Base-by-base conservation (phyloP, 2,113 vertebrate species). In the Embiotoca jacksoni region DNA sequence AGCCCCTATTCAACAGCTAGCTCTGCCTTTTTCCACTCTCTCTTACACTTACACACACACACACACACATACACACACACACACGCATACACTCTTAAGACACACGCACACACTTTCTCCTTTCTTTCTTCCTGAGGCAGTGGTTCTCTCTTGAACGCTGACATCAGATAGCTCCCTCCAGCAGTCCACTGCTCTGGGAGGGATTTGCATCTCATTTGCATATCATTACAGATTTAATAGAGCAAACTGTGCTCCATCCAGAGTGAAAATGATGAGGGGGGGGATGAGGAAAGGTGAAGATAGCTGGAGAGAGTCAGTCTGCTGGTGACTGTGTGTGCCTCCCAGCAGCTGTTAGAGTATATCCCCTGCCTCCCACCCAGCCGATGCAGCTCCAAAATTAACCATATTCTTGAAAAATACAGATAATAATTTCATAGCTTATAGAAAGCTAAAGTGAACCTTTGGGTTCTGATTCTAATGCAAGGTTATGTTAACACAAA, bases 141-240 rank as follows among this genome's bases (percentile, higher is more conserved):
- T 75, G 89, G 58, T 82, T 80, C 80, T 88, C 78, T 91, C 82
- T 83, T 89, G 91, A 92, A 88, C 67, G 74, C 90, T 93, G 93
- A 95, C 90, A 91, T 89, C 90, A 93, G 92, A 93, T 94, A 92
- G 84, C 81, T 87, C 83, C 88, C 82, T 85, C 80, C 77, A 90
- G 91, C 90, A 89, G 93, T 93, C 93, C 82, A 82, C 86, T 89
- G 87, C 87, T 78, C 81, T 89, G 86, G 91, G 87, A 89, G 88
- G 85, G 86, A 94, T 94, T 94, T 94, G 89, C 92, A 93, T 95
- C 67, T 91, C 72, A 94, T 94, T 92, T 92, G 82, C 87, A 94
- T 93, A 72, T 93, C 71, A 87, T 93, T 87, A 81, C 73, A 65
- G 82, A 76, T 89, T 88, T 82, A 93, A 92, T 91, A 84, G 90